Evolutionary conservation across 2,113 vertebrate genomes (phyloP), one percentile per base, ranked within the genome.

Genomic region (Xiphias gladius): DNA sequence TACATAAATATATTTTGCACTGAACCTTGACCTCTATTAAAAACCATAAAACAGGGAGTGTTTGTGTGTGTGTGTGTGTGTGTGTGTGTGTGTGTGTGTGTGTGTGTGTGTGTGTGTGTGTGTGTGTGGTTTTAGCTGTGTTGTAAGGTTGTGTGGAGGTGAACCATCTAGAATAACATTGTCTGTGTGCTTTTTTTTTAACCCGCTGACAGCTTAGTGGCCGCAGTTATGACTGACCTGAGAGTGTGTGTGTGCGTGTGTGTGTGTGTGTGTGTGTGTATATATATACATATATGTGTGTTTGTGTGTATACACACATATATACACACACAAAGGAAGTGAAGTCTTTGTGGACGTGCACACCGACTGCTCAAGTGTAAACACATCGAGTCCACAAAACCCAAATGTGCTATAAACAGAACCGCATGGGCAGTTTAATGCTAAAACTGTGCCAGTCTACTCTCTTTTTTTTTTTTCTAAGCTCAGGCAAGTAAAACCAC

Each of bases 61-160:
- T 35, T 3, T 35, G 32, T 35, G 32, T 35, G 32, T 6, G 32
- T 6, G 6, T 35, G 32, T 54, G 16, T 39, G 61, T 28, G 28
- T 74, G 72, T 54, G 32, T 35, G 32, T 35, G 32, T 35, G 32
- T 35, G 32, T 35, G 32, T 6, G 32, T 6, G 6, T 35, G 32
- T 54, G 16, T 39, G 61, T 28, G 28, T 74, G 72, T 54, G 61
- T 75, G 46, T 32, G 30, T 26, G 30, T 52, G 58, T 37, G 58
- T 63, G 72, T 54, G 52, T 77, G 37, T 52, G 9, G 24, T 41
- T 72, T 26, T 13, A 39, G 26, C 13, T 61, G 61, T 28, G 73
- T 7, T 20, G 73, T 75, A 24, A 68, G 39, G 54, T 69, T 78
- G 76, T 50, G 55, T 61, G 41, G 54, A 78, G 64, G 41, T 69